Percentiles rank a stretch among this genome's conserved stretches.
phyloP scores from a whole-genome alignment of 2,888 invertebrate genomes.

The Volucella bombylans region DNA sequence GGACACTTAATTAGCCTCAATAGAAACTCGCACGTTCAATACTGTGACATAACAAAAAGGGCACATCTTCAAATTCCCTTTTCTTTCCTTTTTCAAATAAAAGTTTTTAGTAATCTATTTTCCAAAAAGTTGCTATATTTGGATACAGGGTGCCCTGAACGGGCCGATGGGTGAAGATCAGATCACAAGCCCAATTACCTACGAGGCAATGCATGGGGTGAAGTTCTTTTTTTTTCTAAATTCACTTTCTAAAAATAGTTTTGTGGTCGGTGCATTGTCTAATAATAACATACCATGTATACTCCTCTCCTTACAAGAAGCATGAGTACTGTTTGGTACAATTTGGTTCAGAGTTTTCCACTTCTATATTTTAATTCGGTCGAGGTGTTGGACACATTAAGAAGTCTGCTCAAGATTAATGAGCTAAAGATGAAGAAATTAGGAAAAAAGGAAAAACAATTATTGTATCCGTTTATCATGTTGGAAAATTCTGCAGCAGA shows the following conservation, averaged over 20 bases:
- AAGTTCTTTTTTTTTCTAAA: constrained; percentile 23
- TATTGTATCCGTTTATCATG: constrained; percentile 78
- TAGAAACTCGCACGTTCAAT: no score
- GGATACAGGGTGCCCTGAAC: constrained; percentile 43
- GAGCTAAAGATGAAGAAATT: not conserved
- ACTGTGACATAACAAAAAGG: no score
- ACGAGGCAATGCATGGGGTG: constrained; percentile 17
- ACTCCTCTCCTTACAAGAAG: constrained; percentile 42
- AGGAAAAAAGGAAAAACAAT: no score
- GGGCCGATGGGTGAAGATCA: constrained; percentile 61
- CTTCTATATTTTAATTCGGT: constrained; percentile 26
- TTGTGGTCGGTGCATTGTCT: constrained; percentile 49
- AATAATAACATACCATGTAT: constrained; percentile 67
- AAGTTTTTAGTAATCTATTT: constrained; percentile 17
- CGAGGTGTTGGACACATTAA: constrained; percentile 57
- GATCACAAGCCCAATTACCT: constrained; percentile 30
- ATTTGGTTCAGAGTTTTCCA: constrained; percentile 27
- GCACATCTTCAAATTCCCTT: not conserved
- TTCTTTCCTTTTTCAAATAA: not conserved
- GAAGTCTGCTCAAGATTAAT: not conserved
- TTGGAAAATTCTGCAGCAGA: constrained; percentile 80
- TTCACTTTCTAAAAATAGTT: constrained; percentile 61
- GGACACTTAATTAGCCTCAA: no score
- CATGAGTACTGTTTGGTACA: constrained; percentile 21
- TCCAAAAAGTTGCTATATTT: constrained; percentile 20